Evolutionary conservation across 30 jellyfish, hydroid and myxozoan genomes (phyloP), one percentile per base, ranked within the genome.

Genomic region (Pelagia noctiluca): DNA sequence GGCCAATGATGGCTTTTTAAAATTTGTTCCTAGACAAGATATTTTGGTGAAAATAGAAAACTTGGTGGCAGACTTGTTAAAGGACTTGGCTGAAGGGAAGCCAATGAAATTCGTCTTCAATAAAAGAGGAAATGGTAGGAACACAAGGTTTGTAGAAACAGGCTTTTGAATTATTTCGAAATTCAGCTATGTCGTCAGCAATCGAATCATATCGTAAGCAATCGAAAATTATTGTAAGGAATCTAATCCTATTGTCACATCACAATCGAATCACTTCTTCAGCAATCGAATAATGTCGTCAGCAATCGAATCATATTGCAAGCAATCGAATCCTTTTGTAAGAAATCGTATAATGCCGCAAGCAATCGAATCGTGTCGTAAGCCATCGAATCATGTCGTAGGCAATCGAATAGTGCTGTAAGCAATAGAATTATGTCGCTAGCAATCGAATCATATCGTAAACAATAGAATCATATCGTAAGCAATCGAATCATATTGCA

Each of bases 51-150:
- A 64, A 61, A 91, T 91, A 11, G 98, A 91, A 72, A 23, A 64
- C 13, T 42, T 78, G 52, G 75, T 91, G 13, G 81, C 34, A 80
- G 36, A 65, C 18, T 75, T 85, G 48, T 47, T 84, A 19, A 61
- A 63, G 49, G 80, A 75, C 21, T 69, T 91, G 11, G 77, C 84
- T 0, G 57, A 63, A 42, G 91, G 91, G 42, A 62, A 28, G 34
- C 85, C 93, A 33, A 92, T 96, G 79, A 78, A 78, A 35, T 94
- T 94, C 75, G 50, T 68, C 7, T 54, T 94, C 62, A 88, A 88
- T 67, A 94, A 88, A 83, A 75, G 99, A 30, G 97, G 99, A 35
- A 42, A 85, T 28, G 67, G 29, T 0, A 64, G 29, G 8, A 88
- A 83, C 60, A 88, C 92, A 16, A 76, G 73, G 89, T 94, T 16